Evolutionary conservation across 2,797 vertebrate genomes (phyloP).

Genomic region (Scomberomorus guttatus): DNA sequence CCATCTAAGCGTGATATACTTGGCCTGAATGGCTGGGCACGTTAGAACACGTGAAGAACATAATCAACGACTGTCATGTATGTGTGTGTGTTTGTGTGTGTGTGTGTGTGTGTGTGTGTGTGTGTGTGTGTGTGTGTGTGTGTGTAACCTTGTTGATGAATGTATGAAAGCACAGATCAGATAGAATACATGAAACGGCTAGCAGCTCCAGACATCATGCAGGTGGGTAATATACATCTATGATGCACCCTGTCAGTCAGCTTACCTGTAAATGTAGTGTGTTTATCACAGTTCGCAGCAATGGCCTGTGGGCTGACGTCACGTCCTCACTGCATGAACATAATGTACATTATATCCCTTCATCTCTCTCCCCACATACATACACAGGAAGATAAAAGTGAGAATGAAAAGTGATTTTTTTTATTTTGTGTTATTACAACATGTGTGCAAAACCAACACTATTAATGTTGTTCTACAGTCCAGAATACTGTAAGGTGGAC

Average conservation of each 20-base stretch:
- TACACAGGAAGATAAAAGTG: not conserved
- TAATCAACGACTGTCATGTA: not conserved
- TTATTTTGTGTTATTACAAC: not conserved
- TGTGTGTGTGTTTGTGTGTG: too few relatives aligned
- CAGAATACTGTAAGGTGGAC: not conserved
- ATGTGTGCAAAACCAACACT: not conserved
- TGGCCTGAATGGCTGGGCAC: not conserved
- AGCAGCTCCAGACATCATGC: constrained; percentile 13
- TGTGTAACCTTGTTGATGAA: not conserved
- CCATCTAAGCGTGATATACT: constrained; percentile 4
- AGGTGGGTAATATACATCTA: constrained; percentile 1
- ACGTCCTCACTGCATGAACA: not conserved
- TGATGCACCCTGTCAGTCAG: not conserved
- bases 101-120: too few relatives aligned
- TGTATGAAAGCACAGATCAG: constrained; percentile 17
- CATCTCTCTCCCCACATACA: not conserved
- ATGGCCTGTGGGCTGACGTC: not conserved
- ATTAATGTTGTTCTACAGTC: not conserved
- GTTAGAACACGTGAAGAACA: not conserved
- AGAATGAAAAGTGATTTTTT: not conserved
- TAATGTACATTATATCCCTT: not conserved
- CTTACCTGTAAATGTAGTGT: constrained; percentile 5
- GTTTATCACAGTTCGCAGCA: constrained; percentile 11
- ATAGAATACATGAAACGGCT: constrained; percentile 34
- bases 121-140: not conserved